phyloP scores from a whole-genome alignment of 2,113 vertebrate genomes.

The Strigops habroptila region DNA sequence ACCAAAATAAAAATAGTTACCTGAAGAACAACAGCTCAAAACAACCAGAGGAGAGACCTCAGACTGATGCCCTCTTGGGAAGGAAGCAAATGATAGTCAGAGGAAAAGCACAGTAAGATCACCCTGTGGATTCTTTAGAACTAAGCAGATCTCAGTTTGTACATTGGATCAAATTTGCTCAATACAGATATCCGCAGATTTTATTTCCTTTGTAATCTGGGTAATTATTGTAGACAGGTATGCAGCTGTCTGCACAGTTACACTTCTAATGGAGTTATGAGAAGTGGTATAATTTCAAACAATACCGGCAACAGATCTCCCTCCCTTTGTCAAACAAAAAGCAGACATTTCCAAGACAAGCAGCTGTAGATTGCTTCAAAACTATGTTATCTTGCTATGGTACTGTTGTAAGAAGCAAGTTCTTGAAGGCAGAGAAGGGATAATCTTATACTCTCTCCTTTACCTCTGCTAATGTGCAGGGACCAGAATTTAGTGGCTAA shows the following conservation, averaged over 20 bases:
- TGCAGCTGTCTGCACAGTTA: not conserved
- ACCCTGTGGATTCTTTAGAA: not conserved
- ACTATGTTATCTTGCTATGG: not conserved
- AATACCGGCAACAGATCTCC: not conserved
- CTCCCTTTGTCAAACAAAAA: not conserved
- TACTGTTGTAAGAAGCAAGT: not conserved
- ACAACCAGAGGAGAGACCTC: not conserved
- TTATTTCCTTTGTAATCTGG: not conserved
- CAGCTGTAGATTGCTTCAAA: not conserved
- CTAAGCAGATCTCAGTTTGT: not conserved
- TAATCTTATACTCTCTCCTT: not conserved
- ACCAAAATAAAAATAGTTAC: not conserved
- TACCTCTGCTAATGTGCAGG: not conserved
- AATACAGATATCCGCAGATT: not conserved
- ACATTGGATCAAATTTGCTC: not conserved
- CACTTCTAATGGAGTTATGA: not conserved
- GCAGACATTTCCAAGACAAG: not conserved
- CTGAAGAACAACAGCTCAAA: not conserved
- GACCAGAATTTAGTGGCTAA: not conserved
- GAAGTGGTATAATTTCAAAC: not conserved
- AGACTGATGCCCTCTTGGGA: not conserved
- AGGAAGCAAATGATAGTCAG: not conserved
- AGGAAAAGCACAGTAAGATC: not conserved
- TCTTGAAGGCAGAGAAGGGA: not conserved
- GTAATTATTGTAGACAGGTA: not conserved